phyloP scores from a whole-genome alignment of 2,113 vertebrate genomes.

The Ramphastos sulfuratus region DNA sequence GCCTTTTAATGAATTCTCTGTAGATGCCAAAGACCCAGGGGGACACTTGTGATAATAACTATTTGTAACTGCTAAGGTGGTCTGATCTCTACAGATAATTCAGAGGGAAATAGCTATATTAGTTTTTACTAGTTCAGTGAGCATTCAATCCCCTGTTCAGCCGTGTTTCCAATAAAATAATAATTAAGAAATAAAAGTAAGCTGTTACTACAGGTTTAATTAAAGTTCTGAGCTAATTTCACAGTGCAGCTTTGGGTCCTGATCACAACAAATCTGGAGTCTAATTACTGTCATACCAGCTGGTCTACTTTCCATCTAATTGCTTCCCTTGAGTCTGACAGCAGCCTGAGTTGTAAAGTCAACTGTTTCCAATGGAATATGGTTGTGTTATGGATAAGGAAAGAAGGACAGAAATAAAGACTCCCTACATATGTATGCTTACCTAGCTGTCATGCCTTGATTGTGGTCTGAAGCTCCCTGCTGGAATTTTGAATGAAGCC shows the following conservation, averaged over 20 bases:
- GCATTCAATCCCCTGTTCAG: neutral
- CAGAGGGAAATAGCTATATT: neutral
- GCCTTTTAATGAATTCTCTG: constrained; percentile 13
- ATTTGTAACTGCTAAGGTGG: neutral
- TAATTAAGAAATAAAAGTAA: constrained; percentile 45
- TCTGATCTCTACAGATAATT: neutral
- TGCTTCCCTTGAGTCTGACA: constrained; percentile 54
- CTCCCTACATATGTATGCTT: neutral
- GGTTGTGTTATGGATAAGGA: neutral
- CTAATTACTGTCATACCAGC: constrained; percentile 61
- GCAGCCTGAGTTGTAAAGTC: constrained; percentile 35
- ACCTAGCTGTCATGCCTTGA: neutral
- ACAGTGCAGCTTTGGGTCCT: neutral
- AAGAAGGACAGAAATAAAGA: neutral
- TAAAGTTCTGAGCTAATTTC: constrained; percentile 61
- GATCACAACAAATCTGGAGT: constrained; percentile 32
- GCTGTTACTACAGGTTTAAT: constrained; percentile 59
- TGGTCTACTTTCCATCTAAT: constrained; percentile 52
- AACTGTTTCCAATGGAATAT: constrained; percentile 28
- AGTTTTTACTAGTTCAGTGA: neutral
- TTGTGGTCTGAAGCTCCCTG: neutral
- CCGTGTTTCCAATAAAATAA: neutral
- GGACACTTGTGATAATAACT: neutral
- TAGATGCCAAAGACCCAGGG: neutral
- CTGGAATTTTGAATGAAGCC: neutral